These are phyloP conservation scores for Condylura cristata DNA, from an alignment of 2,113 vertebrate genomes.

Conservation along the genomic window DNA sequence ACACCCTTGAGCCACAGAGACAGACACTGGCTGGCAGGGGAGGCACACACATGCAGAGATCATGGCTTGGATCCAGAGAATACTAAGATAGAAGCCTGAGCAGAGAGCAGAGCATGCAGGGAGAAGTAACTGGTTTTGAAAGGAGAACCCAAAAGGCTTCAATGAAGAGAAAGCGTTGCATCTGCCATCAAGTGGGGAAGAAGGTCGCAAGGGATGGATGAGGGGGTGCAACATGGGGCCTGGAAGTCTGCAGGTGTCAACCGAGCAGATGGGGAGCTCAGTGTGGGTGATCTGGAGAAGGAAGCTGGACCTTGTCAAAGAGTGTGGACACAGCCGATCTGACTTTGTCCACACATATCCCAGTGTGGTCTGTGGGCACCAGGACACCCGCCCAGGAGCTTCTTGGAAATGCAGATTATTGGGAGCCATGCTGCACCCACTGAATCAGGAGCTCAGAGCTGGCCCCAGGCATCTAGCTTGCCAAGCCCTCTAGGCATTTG, in stretches of 20 bases:
- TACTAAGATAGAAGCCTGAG: not conserved
- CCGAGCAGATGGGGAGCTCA: not conserved
- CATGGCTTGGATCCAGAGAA: not conserved
- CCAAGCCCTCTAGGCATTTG: not conserved
- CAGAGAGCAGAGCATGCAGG: not conserved
- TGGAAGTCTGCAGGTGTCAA: not conserved
- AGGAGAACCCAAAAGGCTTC: not conserved
- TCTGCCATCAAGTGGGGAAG: not conserved
- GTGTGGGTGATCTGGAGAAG: not conserved
- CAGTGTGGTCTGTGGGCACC: not conserved
- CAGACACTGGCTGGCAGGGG: not conserved
- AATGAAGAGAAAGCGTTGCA: not conserved
- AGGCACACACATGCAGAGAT: not conserved
- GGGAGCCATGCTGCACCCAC: not conserved
- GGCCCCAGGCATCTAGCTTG: not conserved
- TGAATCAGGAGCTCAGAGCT: not conserved
- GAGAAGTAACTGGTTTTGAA: not conserved
- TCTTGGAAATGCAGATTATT: not conserved
- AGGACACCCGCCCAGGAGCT: not conserved
- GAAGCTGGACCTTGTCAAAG: not conserved
- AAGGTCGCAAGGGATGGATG: not conserved
- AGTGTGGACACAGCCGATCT: not conserved
- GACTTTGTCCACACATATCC: not conserved
- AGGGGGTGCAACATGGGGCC: rapidly evolving
- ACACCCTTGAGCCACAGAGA: not conserved